phyloP scores from a whole-genome alignment of 2,797 vertebrate genomes.

The Esox lucius region DNA sequence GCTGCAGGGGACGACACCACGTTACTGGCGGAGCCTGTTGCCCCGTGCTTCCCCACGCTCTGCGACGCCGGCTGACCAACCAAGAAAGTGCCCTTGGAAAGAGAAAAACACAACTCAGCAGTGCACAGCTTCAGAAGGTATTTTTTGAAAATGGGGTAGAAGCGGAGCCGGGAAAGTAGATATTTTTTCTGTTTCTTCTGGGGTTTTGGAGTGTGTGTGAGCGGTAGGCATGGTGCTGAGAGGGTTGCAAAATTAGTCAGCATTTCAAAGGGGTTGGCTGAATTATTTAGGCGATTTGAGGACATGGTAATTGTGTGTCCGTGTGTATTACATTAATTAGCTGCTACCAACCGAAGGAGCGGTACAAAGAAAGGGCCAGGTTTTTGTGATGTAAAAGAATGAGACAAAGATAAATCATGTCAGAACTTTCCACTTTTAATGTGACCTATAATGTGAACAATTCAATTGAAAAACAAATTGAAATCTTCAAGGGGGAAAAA shows the following conservation, averaged over 20 bases:
- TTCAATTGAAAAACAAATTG: too few relatives aligned
- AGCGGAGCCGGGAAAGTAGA: background rate
- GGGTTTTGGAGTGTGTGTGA: background rate
- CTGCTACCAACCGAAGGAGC: background rate
- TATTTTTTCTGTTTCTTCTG: background rate
- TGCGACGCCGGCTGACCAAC: constrained; percentile 92
- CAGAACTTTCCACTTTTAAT: too few relatives aligned
- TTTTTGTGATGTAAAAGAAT: too few relatives aligned
- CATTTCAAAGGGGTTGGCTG: background rate
- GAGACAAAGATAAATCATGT: too few relatives aligned
- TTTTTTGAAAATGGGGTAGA: background rate
- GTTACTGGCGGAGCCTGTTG: constrained; percentile 76
- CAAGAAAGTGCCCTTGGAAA: constrained; percentile 90
- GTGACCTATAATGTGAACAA: too few relatives aligned
- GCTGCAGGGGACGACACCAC: constrained; percentile 78
- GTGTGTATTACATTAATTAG: background rate
- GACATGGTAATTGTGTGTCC: background rate
- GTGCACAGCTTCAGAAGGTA: background rate
- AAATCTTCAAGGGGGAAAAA: too few relatives aligned
- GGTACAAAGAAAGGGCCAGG: background rate
- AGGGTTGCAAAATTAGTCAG: background rate
- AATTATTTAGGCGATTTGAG: background rate
- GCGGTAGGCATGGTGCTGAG: background rate
- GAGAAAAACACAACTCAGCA: constrained; percentile 6
- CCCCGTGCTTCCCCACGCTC: constrained; percentile 85